A percentile compares a stretch with the other conserved stretches of the same genome.
Conservation (phyloP, 2,797 vertebrate species). For the Myiotriccus ornatus region DNA sequence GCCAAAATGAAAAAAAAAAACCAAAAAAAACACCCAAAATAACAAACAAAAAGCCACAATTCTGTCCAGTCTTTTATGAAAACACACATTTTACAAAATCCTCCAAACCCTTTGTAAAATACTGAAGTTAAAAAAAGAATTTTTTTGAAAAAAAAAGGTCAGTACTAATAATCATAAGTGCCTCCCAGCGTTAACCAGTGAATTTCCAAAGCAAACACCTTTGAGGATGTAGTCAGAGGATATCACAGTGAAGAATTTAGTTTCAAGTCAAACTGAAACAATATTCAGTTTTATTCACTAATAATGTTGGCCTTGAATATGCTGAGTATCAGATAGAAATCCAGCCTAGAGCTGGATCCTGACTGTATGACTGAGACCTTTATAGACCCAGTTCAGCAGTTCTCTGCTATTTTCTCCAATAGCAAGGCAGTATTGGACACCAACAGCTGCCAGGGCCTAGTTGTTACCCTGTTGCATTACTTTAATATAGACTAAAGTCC, state of each 20-base stretch:
- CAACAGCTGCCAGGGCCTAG: neutral
- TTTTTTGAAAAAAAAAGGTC: neutral
- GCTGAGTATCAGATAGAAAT: neutral
- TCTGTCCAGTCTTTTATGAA: neutral
- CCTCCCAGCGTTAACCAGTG: neutral
- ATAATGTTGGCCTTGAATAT: neutral
- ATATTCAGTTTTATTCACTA: neutral
- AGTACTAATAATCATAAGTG: too few species aligned
- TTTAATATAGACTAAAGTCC: neutral
- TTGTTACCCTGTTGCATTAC: neutral
- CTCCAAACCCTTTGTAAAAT: neutral
- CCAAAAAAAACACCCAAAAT: neutral
- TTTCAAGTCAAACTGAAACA: neutral
- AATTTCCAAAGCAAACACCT: neutral
- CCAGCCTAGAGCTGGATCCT: neutral
- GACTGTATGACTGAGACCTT: neutral
- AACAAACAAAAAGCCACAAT: neutral
- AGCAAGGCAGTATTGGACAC: neutral
- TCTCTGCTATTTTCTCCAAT: neutral
- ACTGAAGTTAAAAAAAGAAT: neutral
- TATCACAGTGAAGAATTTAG: neutral
- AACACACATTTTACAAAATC: accelerated
- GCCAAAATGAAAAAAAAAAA: neutral
- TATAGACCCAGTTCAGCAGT: neutral
- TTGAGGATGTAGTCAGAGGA: neutral